Evolutionary conservation across 2,888 invertebrate species (phyloP).

Genomic region (Sarcophaga variegata): DNA sequence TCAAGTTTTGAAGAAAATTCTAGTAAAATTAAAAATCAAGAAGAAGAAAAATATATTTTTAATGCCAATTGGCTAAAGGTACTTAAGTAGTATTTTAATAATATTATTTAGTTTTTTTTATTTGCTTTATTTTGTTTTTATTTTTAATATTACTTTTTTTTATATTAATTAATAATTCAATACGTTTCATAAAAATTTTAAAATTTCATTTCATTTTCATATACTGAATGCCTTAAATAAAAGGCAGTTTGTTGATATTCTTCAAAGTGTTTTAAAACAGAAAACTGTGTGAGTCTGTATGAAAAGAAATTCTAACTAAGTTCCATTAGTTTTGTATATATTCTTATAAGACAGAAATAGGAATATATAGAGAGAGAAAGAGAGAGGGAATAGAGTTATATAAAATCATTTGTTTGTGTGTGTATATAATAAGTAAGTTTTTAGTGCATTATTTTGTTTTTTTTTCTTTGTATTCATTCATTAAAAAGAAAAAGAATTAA

Average conservation of each 20-base stretch:
- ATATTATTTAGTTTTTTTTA: conserved; percentile 25
- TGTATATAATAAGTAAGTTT: conserved; percentile 1
- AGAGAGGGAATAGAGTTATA: too few relatives aligned
- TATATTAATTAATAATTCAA: background rate
- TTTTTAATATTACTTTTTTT: conserved; percentile 20
- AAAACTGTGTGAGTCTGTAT: too few relatives aligned
- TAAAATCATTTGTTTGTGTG: too few relatives aligned
- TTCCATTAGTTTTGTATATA: too few relatives aligned
- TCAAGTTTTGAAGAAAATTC: conserved; percentile 18
- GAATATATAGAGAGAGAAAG: too few relatives aligned
- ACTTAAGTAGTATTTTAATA: conserved; percentile 76
- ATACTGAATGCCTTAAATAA: too few relatives aligned
- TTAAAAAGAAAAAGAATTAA: too few relatives aligned
- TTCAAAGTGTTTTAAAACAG: too few relatives aligned
- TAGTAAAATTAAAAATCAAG: background rate
- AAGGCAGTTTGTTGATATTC: too few relatives aligned
- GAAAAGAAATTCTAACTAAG: too few relatives aligned
- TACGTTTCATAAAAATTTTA: background rate
- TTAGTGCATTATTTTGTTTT: conserved; percentile 4
- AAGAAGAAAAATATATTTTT: conserved; percentile 72
- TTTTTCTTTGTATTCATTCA: background rate
- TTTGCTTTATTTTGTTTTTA: conserved; percentile 35
- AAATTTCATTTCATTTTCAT: too few relatives aligned
- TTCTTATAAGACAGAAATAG: too few relatives aligned
- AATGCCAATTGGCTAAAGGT: conserved; percentile 82